A percentile compares a stretch with the other conserved stretches of the same genome.
Conservation (phyloP, 2,888 invertebrate genomes). For the Lasioglossum lativentre region DNA sequence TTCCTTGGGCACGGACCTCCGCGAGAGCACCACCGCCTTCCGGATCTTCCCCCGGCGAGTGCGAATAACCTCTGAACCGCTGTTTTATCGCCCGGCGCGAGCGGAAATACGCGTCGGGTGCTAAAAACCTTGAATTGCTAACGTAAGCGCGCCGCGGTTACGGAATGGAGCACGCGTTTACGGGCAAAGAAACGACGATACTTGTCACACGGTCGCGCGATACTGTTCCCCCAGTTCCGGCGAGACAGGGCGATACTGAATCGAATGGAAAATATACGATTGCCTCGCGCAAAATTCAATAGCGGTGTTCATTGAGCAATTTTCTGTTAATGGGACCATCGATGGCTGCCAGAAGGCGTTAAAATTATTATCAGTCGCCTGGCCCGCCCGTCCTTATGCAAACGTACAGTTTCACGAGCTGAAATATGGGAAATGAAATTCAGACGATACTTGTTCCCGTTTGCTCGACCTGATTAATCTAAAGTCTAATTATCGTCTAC, state of each 20-base stretch:
- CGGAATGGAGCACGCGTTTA: slow-evolving; percentile 25
- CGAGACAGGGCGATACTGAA: neutral
- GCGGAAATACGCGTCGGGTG: slow-evolving; percentile 46
- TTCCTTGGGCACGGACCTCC: neutral
- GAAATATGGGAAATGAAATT: neutral
- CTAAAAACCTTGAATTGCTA: slow-evolving; percentile 55
- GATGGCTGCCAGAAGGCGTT: neutral
- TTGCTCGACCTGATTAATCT: neutral
- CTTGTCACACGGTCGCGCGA: neutral
- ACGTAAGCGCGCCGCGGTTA: slow-evolving; percentile 27
- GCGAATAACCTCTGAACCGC: slow-evolving; percentile 2
- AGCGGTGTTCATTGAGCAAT: neutral
- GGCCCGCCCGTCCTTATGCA: neutral
- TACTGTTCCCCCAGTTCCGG: neutral
- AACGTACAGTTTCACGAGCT: neutral
- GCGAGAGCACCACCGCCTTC: neutral
- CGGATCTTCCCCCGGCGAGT: neutral
- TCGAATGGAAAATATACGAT: slow-evolving; percentile 7
- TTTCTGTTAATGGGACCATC: slow-evolving; percentile 1
- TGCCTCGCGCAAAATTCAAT: neutral
- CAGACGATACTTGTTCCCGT: too few relatives aligned
- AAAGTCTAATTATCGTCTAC: neutral
- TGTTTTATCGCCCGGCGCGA: slow-evolving; percentile 48
- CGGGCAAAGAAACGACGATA: slow-evolving; percentile 8
- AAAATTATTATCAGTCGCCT: neutral